Conservation (phyloP, 2,113 vertebrate genomes). For the Orientallactaga bullata region DNA sequence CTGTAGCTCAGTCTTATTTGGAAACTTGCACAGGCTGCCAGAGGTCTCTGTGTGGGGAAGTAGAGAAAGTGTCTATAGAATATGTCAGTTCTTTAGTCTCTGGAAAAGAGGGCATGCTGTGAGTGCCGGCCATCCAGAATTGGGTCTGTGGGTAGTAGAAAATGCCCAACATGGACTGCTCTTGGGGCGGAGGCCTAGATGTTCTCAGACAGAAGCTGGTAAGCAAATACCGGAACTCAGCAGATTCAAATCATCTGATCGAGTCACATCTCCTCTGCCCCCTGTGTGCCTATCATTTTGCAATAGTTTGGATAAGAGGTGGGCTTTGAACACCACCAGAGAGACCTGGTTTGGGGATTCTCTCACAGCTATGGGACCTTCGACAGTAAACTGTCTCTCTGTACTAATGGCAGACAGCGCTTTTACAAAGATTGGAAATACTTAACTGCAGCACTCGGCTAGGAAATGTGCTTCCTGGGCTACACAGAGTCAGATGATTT, state of each 20-base stretch:
- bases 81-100: not conserved
- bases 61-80: not conserved
- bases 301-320: fast-evolving
- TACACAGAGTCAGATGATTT: no score
- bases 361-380: not conserved
- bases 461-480: not conserved
- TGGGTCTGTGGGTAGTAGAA: not conserved
- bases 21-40: fast-evolving
- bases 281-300: not conserved
- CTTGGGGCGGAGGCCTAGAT: not conserved
- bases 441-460: not conserved
- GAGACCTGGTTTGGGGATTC: not conserved
- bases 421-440: not conserved
- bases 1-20: not conserved
- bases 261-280: not conserved
- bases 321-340: not conserved
- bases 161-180: not conserved
- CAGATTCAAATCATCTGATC: no score
- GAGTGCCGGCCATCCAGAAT: no score
- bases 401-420: fast-evolving
- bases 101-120: not conserved
- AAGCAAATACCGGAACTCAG: not conserved
- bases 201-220: not conserved
- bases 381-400: not conserved
- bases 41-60: fast-evolving